A percentile compares a stretch with the other conserved stretches of the same genome.
Conservation (phyloP, 2,888 invertebrate genomes). For the Empis livida region DNA sequence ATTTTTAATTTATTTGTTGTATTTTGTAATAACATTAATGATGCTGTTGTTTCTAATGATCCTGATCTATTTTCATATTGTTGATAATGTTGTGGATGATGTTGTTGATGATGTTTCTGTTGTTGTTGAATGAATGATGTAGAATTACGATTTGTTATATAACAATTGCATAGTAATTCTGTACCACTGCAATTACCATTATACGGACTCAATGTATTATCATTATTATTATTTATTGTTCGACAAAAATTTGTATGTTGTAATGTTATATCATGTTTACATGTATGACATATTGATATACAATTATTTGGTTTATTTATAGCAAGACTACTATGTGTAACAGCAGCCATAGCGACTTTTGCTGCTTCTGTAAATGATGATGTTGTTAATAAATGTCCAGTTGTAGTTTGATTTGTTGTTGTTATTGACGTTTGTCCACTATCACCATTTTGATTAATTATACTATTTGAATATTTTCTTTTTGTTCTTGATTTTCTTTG, state of each 20-base stretch:
- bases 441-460: conserved; percentile 13
- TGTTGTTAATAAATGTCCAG: too few relatives aligned
- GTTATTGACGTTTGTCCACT: conserved; percentile 23
- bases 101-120: neutral
- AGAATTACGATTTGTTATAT: conserved; percentile 9
- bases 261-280: conserved; percentile 48
- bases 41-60: neutral
- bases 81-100: neutral
- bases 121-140: conserved; percentile 10
- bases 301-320: conserved; percentile 3
- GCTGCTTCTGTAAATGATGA: conserved; percentile 7
- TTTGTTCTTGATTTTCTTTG: conserved; percentile 32
- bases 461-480: conserved; percentile 21
- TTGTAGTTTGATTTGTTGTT: conserved; percentile 10
- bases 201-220: conserved; percentile 14
- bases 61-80: neutral
- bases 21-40: neutral
- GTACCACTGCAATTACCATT: neutral
- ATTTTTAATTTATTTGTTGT: neutral
- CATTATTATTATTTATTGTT: conserved; percentile 47
- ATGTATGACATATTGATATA: conserved; percentile 46
- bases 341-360: neutral
- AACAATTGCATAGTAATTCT: conserved; percentile 1
- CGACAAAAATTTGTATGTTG: conserved; percentile 58
- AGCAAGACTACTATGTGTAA: conserved; percentile 7